Conservation (phyloP, 1,140 invertebrate species). For the Glomeris maerens region DNA sequence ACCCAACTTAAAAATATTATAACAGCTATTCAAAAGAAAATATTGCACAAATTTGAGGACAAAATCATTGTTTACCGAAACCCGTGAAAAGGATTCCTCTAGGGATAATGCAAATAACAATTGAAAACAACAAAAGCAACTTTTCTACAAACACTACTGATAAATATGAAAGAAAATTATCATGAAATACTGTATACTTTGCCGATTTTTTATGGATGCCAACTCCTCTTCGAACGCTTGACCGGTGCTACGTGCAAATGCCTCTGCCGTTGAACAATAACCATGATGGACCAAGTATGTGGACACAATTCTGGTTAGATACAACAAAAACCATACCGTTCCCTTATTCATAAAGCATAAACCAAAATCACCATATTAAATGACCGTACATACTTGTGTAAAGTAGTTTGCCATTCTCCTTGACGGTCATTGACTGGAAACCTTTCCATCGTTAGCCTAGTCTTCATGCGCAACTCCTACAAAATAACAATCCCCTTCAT, state of each 20-base stretch:
- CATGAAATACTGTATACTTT: constrained; percentile 49
- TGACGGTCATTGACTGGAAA: constrained; percentile 73
- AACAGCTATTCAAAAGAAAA: too few species aligned
- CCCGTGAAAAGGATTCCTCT: too few species aligned
- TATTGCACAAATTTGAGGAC: too few species aligned
- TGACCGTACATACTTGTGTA: constrained; percentile 57
- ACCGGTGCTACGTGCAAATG: constrained; percentile 80
- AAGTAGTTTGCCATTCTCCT: constrained; percentile 76
- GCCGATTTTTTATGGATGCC: constrained; percentile 88
- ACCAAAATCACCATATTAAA: constrained; percentile 3
- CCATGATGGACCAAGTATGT: constrained; percentile 96
- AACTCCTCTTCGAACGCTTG: constrained; percentile 86
- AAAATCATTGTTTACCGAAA: too few species aligned
- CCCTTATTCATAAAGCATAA: background rate
- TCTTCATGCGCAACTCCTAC: constrained; percentile 66
- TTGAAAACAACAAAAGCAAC: too few species aligned
- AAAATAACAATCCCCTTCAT: too few species aligned
- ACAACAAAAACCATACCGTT: constrained; percentile 5
- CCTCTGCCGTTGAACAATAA: constrained; percentile 88
- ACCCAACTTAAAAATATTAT: too few species aligned
- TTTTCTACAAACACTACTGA: constrained; percentile 9
- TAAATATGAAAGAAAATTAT: constrained; percentile 1
- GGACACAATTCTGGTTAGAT: constrained; percentile 70
- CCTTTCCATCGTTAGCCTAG: constrained; percentile 65
- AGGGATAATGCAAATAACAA: too few species aligned